Evolutionary conservation across 1,140 invertebrate genomes (phyloP).

Genomic region (Hyles euphorbiae): DNA sequence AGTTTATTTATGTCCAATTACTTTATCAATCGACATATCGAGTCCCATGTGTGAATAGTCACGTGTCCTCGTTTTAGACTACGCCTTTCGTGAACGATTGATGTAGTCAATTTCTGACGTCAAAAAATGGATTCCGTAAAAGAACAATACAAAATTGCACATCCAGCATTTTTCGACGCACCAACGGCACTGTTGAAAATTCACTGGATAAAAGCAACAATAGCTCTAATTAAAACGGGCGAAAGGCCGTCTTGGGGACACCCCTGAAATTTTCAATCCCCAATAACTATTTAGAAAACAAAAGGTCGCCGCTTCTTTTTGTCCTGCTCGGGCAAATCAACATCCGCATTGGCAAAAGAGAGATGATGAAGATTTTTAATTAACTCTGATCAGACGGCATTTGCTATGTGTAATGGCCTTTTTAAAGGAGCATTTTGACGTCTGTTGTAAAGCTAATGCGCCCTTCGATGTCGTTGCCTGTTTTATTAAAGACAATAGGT

Average conservation of each 20-base stretch:
- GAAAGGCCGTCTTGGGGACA: conserved; percentile 17
- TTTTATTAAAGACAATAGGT: too few relatives aligned
- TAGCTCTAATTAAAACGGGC: conserved; percentile 22
- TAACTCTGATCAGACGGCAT: conserved; percentile 22
- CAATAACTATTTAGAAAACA: conserved; percentile 31
- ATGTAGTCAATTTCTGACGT: too few relatives aligned
- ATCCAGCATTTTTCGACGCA: neutral
- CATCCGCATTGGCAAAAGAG: conserved; percentile 7
- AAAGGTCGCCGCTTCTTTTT: conserved; percentile 21
- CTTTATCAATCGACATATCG: too few relatives aligned
- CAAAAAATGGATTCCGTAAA: too few relatives aligned
- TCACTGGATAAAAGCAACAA: conserved; percentile 18
- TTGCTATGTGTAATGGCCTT: conserved; percentile 22
- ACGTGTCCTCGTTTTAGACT: too few relatives aligned
- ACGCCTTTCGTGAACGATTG: too few relatives aligned
- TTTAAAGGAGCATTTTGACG: conserved; percentile 12
- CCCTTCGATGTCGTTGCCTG: too few relatives aligned
- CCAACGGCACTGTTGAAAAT: conserved; percentile 17
- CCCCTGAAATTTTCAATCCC: conserved; percentile 23
- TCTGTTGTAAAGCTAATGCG: conserved; percentile 3
- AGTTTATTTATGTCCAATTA: too few relatives aligned
- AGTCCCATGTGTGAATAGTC: too few relatives aligned
- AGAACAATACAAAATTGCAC: too few relatives aligned
- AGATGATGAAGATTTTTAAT: conserved; percentile 24
- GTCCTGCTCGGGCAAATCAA: conserved; percentile 15